phyloP scores from a whole-genome alignment of 2,797 vertebrate genomes.

The Sebastiscus albofasciatus region DNA sequence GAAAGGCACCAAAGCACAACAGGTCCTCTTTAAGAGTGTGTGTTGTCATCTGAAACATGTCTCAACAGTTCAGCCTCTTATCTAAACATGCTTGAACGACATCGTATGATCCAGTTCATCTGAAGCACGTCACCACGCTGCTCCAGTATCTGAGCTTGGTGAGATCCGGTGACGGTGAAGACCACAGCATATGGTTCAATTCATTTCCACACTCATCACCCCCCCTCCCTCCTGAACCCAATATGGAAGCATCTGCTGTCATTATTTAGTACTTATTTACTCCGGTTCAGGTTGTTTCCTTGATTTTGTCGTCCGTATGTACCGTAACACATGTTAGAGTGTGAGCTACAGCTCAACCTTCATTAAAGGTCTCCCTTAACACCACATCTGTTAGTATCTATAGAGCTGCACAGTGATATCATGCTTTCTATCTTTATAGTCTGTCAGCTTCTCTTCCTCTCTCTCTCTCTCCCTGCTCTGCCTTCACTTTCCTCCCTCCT shows the following conservation, averaged over 20 bases:
- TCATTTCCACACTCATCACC: not conserved
- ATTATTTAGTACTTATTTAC: not conserved
- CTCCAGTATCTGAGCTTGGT: not conserved
- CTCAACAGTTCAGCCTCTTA: too few species aligned
- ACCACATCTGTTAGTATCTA: not conserved
- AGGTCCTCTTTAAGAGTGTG: not conserved
- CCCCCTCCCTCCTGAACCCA: too few species aligned
- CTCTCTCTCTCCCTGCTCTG: not conserved
- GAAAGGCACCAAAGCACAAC: too few species aligned
- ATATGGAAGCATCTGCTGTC: not conserved
- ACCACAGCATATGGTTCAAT: not conserved
- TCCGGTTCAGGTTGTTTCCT: not conserved
- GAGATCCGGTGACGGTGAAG: not conserved
- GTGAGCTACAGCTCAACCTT: not conserved
- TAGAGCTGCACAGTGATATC: not conserved
- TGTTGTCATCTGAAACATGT: not conserved
- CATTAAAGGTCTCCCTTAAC: not conserved
- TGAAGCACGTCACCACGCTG: not conserved
- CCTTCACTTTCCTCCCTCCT: constrained; percentile 34
- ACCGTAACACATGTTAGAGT: not conserved
- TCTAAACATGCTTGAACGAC: not conserved
- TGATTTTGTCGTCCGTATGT: not conserved
- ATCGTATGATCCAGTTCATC: not conserved
- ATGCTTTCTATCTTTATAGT: not conserved
- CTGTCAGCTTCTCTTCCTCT: constrained; percentile 4